Evolutionary conservation across 2,888 invertebrate species (phyloP).

Genomic region (Ommatoiulus sabulosus): DNA sequence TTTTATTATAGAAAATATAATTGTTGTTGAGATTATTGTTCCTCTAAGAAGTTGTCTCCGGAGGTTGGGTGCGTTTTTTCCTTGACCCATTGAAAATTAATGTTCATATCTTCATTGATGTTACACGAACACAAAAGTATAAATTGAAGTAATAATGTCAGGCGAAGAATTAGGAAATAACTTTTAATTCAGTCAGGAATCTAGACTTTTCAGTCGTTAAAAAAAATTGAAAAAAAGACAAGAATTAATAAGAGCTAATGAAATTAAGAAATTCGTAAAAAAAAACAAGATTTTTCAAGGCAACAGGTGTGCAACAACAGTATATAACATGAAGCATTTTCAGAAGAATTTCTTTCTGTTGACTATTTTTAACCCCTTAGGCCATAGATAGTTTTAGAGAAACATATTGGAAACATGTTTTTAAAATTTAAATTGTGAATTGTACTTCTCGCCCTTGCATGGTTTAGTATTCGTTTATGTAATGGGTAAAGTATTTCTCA

Average conservation of each 20-base stretch:
- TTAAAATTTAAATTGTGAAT: no score
- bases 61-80: conserved; percentile 24
- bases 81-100: conserved; percentile 40
- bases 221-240: background rate
- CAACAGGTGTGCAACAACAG: conserved; percentile 1
- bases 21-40: conserved; percentile 1
- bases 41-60: background rate
- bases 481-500: no score
- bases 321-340: background rate
- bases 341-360: background rate
- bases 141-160: background rate
- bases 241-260: conserved; percentile 17
- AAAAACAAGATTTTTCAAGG: background rate
- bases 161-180: background rate
- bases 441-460: no score
- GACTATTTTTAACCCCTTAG: background rate
- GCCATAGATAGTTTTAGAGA: no score
- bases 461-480: no score
- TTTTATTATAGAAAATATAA: background rate
- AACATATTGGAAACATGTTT: no score
- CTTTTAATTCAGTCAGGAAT: background rate
- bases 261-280: conserved; percentile 19
- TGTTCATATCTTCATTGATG: background rate
- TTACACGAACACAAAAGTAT: background rate
- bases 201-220: background rate